These are phyloP conservation scores for Lycia hirtaria DNA, from an alignment of 2,888 invertebrate genomes.

Conservation along the genomic window DNA sequence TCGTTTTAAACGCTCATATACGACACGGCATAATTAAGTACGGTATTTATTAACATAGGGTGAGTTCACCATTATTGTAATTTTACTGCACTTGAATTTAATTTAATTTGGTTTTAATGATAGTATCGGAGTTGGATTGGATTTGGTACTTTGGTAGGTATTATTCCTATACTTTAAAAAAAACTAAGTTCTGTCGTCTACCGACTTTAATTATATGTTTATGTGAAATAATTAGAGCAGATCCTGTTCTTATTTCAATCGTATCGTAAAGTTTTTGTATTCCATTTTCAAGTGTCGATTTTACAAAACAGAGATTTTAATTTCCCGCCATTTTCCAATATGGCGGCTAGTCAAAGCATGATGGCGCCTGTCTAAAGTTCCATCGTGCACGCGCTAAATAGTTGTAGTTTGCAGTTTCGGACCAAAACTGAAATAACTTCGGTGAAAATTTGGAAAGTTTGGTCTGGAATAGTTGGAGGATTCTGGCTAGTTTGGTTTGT, in stretches of 20 bases:
- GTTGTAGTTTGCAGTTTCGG: slow-evolving; percentile 27
- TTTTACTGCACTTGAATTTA: not conserved
- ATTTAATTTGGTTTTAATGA: not conserved
- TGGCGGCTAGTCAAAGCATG: slow-evolving; percentile 26
- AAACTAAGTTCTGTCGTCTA: too few relatives aligned
- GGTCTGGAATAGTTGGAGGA: slow-evolving; percentile 8
- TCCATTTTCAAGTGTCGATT: not conserved
- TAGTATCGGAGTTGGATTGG: too few relatives aligned
- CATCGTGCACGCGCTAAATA: slow-evolving; percentile 21
- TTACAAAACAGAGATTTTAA: not conserved
- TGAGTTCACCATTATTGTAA: slow-evolving; percentile 4
- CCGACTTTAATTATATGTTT: too few relatives aligned
- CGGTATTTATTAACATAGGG: slow-evolving; percentile 4
- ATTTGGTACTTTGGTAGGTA: too few relatives aligned
- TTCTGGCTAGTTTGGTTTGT: slow-evolving; percentile 8
- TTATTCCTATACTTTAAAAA: too few relatives aligned
- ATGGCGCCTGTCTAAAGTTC: slow-evolving; percentile 26
- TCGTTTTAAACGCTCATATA: slow-evolving; percentile 1
- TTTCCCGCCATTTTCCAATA: slow-evolving; percentile 23
- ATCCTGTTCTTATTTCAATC: not conserved
- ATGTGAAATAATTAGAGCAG: not conserved
- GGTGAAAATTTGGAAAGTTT: slow-evolving; percentile 25
- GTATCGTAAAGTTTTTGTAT: too few relatives aligned
- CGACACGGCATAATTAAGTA: not conserved
- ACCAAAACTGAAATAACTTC: slow-evolving; percentile 19